Base-by-base conservation (phyloP, 2,888 invertebrate species). In the Zygogramma bicolorata region DNA sequence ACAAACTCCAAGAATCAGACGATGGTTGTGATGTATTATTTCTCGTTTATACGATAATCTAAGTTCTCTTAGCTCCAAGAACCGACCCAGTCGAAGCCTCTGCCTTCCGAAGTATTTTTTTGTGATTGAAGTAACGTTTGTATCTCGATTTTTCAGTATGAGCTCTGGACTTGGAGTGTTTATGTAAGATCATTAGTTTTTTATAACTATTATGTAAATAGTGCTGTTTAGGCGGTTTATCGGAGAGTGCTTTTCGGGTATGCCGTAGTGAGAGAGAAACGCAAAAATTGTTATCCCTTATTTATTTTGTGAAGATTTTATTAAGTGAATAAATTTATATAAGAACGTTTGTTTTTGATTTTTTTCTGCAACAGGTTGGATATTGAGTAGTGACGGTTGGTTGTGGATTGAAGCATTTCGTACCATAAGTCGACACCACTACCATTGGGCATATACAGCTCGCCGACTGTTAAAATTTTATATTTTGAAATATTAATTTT, bases 11-110 rank as follows among this genome's bases (percentile, higher is more conserved):
- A 15, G 22, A 22, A 68, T 60, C 10, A n/a, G 46, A n/a, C 10
- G 18, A 58, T 59, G 22, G 57, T 22, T 73, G 69, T 70, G 70
- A 67, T 63, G 38, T 66, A 53, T 63, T 68, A 58, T 53, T 53
- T 53, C 27, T 18, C n/a, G 25, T 25, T 53, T 53, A 53, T 22
- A 25, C 15, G 27, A 27, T 53, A 25, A 53, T 25, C 20, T 46
- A 46, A 46, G 46, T 46, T 20, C 18, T 25, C 53, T 25, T 10
- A 53, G 15, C 53, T 53, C 27, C 53, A 53, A 53, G 53, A n/a
- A 13, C n/a, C n/a, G n/a, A n/a, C n/a, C n/a, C n/a, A n/a, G n/a
- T n/a, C n/a, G n/a, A n/a, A n/a, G n/a, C n/a, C n/a, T 25, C 6
- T 6, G 53, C 13, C 8, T 53, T 53, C 25, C 8, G n/a, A 53